phyloP scores from a whole-genome alignment of 2,797 vertebrate genomes.

The Rhinoraja longicauda region DNA sequence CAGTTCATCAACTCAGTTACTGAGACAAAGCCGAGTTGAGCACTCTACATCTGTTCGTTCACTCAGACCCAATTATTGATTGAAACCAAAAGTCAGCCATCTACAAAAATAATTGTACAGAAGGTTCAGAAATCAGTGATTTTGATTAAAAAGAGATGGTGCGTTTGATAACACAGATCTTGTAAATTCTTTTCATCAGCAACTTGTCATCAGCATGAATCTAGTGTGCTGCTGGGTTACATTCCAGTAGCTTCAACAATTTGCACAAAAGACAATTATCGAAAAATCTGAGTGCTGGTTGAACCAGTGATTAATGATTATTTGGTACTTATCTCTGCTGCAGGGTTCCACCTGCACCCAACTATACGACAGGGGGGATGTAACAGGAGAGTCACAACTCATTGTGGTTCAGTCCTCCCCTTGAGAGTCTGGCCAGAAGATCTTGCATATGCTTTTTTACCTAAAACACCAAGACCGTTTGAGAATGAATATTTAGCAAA shows the following conservation, averaged over 20 bases:
- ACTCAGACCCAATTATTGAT: neutral
- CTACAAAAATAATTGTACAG: neutral
- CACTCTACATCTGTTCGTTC: neutral
- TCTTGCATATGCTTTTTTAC: conserved; percentile 97
- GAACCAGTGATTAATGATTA: neutral
- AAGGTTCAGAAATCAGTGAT: neutral
- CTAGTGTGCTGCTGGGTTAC: neutral
- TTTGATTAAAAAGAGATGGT: neutral
- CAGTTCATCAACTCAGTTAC: neutral
- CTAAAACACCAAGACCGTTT: conserved; percentile 54
- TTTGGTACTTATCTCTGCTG: neutral
- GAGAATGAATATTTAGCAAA: neutral
- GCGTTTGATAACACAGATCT: neutral
- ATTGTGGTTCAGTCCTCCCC: conserved; percentile 78
- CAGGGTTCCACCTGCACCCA: conserved; percentile 25
- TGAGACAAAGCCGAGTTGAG: neutral
- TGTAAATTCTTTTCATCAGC: neutral
- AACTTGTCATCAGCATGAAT: neutral
- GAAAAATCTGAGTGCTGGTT: neutral
- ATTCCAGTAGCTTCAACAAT: neutral
- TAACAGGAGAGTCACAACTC: conserved; percentile 68
- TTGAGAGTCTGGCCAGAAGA: conserved; percentile 78
- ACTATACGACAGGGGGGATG: conserved; percentile 2
- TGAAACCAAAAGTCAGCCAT: neutral
- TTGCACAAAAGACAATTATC: neutral